Conservation (phyloP, 2,888 invertebrate species). For the Coenonympha glycerion region DNA sequence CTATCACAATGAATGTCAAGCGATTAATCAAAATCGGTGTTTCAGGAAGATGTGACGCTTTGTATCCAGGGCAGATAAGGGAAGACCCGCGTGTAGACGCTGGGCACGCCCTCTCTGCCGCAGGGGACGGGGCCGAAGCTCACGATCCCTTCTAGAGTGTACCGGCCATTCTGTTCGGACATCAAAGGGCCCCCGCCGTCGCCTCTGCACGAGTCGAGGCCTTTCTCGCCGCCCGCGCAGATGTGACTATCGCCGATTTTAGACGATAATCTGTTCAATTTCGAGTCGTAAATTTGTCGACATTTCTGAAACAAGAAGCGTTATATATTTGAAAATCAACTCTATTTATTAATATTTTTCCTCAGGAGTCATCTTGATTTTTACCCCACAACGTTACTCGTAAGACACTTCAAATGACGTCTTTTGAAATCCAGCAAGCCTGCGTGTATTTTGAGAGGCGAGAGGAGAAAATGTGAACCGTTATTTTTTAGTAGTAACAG, state of each 20-base stretch:
- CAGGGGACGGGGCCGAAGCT: slow-evolving; percentile 30
- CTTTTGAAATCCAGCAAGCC: too few species aligned
- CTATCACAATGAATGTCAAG: not conserved
- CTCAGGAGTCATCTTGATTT: too few species aligned
- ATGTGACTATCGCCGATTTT: slow-evolving; percentile 31
- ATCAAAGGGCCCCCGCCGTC: slow-evolving; percentile 82
- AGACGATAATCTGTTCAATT: slow-evolving; percentile 3
- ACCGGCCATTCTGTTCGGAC: slow-evolving; percentile 32
- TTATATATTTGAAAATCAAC: too few species aligned
- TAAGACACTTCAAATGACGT: too few species aligned
- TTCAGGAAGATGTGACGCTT: slow-evolving; percentile 17
- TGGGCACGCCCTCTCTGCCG: slow-evolving; percentile 30
- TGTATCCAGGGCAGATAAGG: slow-evolving; percentile 31
- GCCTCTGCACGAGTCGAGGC: slow-evolving; percentile 79
- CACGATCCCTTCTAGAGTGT: slow-evolving; percentile 30
- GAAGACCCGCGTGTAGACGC: slow-evolving; percentile 32
- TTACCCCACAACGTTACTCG: too few species aligned
- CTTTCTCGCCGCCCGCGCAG: slow-evolving; percentile 61
- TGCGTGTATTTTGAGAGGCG: too few species aligned
- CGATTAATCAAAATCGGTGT: not conserved
- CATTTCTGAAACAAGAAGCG: slow-evolving; percentile 26
- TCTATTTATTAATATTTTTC: too few species aligned
- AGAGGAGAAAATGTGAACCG: too few species aligned
- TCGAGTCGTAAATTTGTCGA: slow-evolving; percentile 22
- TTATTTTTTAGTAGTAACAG: too few species aligned